Evolutionary conservation across 2,888 invertebrate genomes (phyloP).

Genomic region (Drosophila buzzatii): DNA sequence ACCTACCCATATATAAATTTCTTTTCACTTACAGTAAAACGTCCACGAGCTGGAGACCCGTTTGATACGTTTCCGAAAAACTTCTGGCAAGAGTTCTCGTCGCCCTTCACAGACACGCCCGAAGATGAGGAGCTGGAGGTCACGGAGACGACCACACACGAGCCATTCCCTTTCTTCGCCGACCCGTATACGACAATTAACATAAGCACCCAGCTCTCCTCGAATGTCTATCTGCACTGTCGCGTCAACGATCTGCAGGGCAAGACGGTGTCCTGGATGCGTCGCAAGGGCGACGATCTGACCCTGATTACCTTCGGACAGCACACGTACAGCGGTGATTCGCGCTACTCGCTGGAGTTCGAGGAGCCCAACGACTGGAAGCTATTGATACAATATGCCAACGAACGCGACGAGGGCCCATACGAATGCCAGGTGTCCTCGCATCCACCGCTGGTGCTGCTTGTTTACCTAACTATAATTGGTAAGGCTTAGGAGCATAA

Average conservation of each 20-base stretch:
- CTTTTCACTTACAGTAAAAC: constrained; percentile 78
- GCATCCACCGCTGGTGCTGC: constrained; percentile 90
- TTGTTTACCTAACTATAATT: constrained; percentile 89
- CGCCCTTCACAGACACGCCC: constrained; percentile 85
- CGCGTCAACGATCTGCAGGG: constrained; percentile 89
- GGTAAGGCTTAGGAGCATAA: constrained; percentile 87
- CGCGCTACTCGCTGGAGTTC: constrained; percentile 89
- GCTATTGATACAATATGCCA: constrained; percentile 90
- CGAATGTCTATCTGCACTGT: constrained; percentile 89
- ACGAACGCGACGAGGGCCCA: constrained; percentile 91
- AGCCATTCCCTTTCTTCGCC: constrained; percentile 91
- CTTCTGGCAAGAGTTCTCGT: constrained; percentile 85
- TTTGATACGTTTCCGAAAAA: constrained; percentile 85
- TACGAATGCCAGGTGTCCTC: constrained; percentile 93
- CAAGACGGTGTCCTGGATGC: constrained; percentile 91
- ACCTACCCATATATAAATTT: neutral
- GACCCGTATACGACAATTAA: constrained; percentile 88
- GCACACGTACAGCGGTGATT: constrained; percentile 88
- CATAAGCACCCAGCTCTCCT: constrained; percentile 89
- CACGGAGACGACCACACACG: constrained; percentile 87
- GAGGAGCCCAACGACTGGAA: constrained; percentile 92
- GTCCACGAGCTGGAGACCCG: constrained; percentile 85
- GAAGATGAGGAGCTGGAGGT: constrained; percentile 84
- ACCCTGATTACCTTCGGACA: constrained; percentile 90
- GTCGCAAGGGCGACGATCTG: constrained; percentile 88